phyloP scores from a whole-genome alignment of 2,113 vertebrate genomes.

The Anarrhichthys ocellatus region DNA sequence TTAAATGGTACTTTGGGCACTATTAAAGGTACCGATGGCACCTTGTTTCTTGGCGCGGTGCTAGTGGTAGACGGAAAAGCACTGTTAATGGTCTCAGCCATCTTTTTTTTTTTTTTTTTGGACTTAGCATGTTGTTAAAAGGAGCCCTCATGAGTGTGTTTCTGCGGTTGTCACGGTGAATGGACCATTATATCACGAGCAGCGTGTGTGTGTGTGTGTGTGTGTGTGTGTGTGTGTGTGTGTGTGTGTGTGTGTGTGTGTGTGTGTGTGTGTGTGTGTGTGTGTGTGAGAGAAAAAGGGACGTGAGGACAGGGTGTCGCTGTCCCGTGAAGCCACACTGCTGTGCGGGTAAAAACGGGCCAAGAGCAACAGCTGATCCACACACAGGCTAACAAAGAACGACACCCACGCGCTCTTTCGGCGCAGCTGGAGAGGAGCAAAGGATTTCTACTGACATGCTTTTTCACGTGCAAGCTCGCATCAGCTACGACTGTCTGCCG shows the following conservation, averaged over 20 bases:
- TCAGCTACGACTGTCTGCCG: conserved; percentile 51
- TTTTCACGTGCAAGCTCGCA: conserved; percentile 33
- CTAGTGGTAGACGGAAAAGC: conserved; percentile 44
- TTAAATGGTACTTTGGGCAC: conserved; percentile 63
- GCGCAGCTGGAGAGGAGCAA: conserved; percentile 6
- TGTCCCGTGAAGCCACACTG: conserved; percentile 54
- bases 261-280: conserved; percentile 10
- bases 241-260: conserved; percentile 10
- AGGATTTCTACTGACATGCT: conserved; percentile 1
- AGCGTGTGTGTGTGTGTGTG: conserved; percentile 2
- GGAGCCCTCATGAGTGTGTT: conserved; percentile 17
- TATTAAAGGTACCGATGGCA: conserved; percentile 60
- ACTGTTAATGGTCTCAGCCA: conserved; percentile 30
- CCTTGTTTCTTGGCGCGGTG: conserved; percentile 49
- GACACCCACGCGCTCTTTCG: conserved; percentile 25
- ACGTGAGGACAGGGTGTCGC: conserved; percentile 58
- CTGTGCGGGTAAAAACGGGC: conserved; percentile 48
- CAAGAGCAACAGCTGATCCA: conserved; percentile 74
- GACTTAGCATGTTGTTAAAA: conserved; percentile 49
- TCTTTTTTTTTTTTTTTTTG: conserved; percentile 10
- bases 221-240: conserved; percentile 10
- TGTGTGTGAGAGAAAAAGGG: conserved; percentile 15
- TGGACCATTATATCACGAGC: conserved; percentile 45
- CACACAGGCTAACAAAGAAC: conserved; percentile 56
- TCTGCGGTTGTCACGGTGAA: conserved; percentile 52